Evolutionary conservation across 37 sponge, comb jelly and placozoan species (phyloP).

Genomic region (Ianthella basta): DNA sequence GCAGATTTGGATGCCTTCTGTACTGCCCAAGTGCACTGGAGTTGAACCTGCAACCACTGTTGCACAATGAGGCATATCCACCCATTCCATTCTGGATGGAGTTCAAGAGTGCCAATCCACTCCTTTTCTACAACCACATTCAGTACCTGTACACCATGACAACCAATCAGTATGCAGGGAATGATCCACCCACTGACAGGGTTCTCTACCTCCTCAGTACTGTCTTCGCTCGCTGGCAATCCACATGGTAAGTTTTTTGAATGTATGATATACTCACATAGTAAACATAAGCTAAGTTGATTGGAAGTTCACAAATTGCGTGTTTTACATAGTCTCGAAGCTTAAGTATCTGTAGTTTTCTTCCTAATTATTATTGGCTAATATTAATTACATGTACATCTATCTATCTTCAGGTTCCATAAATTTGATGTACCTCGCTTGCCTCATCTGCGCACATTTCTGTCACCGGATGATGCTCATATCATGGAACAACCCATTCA

Average conservation of each 20-base stretch:
- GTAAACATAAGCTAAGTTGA: neutral
- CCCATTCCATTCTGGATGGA: conserved; percentile 48
- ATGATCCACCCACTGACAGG: conserved; percentile 46
- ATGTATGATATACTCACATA: neutral
- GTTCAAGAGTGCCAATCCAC: conserved; percentile 39
- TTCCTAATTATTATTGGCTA: neutral
- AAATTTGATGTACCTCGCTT: conserved; percentile 68
- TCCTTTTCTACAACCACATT: conserved; percentile 61
- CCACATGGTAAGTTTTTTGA: conserved; percentile 41
- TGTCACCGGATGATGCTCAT: neutral
- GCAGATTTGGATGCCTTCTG: conserved; percentile 31
- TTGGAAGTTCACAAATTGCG: neutral
- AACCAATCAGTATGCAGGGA: conserved; percentile 42
- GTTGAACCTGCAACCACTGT: conserved; percentile 14
- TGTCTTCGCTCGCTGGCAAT: conserved; percentile 58
- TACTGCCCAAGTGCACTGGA: conserved; percentile 53
- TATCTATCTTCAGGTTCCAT: conserved; percentile 38
- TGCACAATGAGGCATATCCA: conserved; percentile 30
- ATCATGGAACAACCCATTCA: conserved; percentile 38
- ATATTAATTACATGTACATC: neutral
- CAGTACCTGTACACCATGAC: conserved; percentile 60
- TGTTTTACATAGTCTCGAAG: neutral
- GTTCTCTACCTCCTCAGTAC: conserved; percentile 39
- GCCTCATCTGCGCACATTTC: conserved; percentile 42
- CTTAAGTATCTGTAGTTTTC: neutral